Base-by-base conservation (phyloP, 2,113 vertebrate genomes). In the Puma concolor region DNA sequence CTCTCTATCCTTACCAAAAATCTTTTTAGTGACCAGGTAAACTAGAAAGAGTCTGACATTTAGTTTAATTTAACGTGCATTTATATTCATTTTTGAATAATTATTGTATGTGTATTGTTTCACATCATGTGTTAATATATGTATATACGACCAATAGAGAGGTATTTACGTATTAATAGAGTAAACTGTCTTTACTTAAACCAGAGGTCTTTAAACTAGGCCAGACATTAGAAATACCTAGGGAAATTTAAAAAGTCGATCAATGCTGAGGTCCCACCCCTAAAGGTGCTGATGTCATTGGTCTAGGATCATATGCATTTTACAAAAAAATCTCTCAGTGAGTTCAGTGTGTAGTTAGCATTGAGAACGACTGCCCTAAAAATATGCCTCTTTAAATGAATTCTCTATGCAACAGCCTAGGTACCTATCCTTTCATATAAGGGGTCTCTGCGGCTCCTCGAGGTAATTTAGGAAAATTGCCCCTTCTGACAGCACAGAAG, bases 191-290 rank as follows among this genome's bases (percentile, higher is more conserved):
- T 94, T 82, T 69, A 50, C 21, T 57, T 13, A 79, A 88, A 77
- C 92, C 15, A 50, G 2, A 88, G 48, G 13, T 48, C 14, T 19
- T 67, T 25, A 83, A 83, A 87, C 0, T 27, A 67, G 19, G 4
- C 7, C 83, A 2, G 13, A 79, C 7, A 25, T 83, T 63, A 95
- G 0, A 38, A 66, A 85, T 29, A 50, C 3, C 3, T 27, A 38
- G 27, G 7, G 7, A 64, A 60, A 44, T 44, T 9, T 44, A 2
- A 54, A 66, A 72, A 64, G 36, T 0, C 7, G 60, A 27, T 54
- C 23, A 38, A 72, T 33, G 29, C 0, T 5, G 21, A 71, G 4
- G 6, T 57, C 52, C 44, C 9, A 0, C 1, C 25, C 2, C 6
- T 57, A 17, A 8, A 81, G 10, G 74, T 71, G 71, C 77, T 92